These are phyloP conservation scores for Drosophila monieri DNA, from an alignment of 2,888 invertebrate species.

Conservation along the genomic window DNA sequence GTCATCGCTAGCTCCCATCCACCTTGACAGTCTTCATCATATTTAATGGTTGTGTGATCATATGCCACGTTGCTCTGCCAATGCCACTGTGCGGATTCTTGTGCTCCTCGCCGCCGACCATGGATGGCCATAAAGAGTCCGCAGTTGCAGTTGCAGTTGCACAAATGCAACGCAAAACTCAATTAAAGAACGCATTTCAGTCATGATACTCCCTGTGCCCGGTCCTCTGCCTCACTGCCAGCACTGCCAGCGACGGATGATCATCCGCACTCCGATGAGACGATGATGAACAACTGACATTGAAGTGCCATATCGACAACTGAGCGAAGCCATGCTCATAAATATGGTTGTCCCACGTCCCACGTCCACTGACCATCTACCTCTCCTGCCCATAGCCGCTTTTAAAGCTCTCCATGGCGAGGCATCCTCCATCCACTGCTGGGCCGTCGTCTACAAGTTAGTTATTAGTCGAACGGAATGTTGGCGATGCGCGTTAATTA, in stretches of 20 bases:
- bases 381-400: slow-evolving; percentile 9
- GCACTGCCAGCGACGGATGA: slow-evolving; percentile 35
- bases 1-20: slow-evolving; percentile 26
- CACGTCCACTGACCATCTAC: slow-evolving; percentile 19
- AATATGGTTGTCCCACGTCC: slow-evolving; percentile 48
- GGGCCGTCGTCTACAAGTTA: slow-evolving; percentile 73
- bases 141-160: slow-evolving; percentile 62
- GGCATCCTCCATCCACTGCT: slow-evolving; percentile 38
- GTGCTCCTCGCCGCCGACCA: slow-evolving; percentile 23
- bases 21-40: slow-evolving; percentile 75
- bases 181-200: slow-evolving; percentile 79
- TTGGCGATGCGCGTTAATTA: slow-evolving; percentile 79
- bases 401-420: slow-evolving; percentile 14
- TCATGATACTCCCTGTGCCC: slow-evolving; percentile 64
- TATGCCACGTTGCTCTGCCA: slow-evolving; percentile 68
- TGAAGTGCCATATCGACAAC: slow-evolving; percentile 78
- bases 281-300: slow-evolving; percentile 76
- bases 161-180: slow-evolving; percentile 75
- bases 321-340: slow-evolving; percentile 52
- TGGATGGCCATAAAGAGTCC: slow-evolving; percentile 75
- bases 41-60: slow-evolving; percentile 80
- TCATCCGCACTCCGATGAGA: slow-evolving; percentile 45
- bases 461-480: slow-evolving; percentile 78
- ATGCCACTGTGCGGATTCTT: slow-evolving; percentile 19
- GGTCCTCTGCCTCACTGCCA: slow-evolving; percentile 14